Conservation (phyloP, 23 tunicate species). For the Phallusia fumigata region DNA sequence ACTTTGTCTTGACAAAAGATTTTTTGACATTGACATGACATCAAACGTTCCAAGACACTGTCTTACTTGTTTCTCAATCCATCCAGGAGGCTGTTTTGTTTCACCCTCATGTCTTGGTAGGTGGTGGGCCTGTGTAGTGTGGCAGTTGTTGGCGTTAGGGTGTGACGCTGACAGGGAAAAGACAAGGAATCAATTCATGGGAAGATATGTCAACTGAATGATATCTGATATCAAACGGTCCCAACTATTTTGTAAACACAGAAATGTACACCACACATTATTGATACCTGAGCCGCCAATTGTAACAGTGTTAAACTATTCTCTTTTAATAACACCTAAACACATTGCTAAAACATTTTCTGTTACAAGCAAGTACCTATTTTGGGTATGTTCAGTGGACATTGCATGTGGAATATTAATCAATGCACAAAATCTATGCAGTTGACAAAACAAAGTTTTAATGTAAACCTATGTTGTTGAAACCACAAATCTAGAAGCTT, state of each 20-base stretch:
- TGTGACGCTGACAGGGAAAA: constrained; percentile 1
- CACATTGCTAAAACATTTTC: too few species aligned
- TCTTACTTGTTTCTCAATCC: neutral
- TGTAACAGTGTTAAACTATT: too few species aligned
- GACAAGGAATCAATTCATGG: neutral
- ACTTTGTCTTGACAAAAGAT: neutral
- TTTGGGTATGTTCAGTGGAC: too few species aligned
- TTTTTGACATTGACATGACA: too few species aligned
- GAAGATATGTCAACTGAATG: neutral
- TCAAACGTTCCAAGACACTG: neutral
- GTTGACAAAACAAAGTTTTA: too few species aligned
- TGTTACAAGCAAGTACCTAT: too few species aligned
- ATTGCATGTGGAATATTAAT: too few species aligned
- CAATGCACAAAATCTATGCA: too few species aligned
- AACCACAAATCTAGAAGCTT: too few species aligned
- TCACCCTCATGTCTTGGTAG: constrained; percentile 51
- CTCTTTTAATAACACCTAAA: too few species aligned
- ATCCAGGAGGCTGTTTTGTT: neutral
- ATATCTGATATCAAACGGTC: constrained; percentile 1
- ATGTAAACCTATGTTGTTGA: too few species aligned
- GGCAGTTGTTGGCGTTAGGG: constrained; percentile 58
- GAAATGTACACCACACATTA: neutral
- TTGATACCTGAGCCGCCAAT: neutral
- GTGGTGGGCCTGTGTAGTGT: constrained; percentile 57
- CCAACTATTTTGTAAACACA: neutral